Evolutionary conservation across 2,113 vertebrate genomes (phyloP), one percentile per base, ranked within the genome.

Genomic region (Colossoma macropomum): DNA sequence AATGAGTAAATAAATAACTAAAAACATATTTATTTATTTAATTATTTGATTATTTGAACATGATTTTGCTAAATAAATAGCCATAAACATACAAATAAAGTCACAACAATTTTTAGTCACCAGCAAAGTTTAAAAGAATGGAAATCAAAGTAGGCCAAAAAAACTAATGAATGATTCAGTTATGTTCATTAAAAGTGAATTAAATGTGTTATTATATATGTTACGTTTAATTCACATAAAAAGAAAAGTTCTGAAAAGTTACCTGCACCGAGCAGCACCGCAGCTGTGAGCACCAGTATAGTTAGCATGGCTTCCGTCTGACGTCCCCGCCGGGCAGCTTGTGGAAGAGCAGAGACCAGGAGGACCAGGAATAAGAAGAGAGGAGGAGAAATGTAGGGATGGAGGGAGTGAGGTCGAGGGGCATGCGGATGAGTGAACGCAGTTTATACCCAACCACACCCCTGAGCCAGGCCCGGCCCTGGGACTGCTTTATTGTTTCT

Each of bases 391-490:
- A 86, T 76, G 27, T 82, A 87, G 78, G 85, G 83, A 82, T 80
- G 62, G 54, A 76, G 89, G 88, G 81, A 73, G 70, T 88, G 88
- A 80, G 89, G 89, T 86, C 83, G 83, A 81, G 85, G 86, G 87
- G 85, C 89, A 91, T 92, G 86, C 86, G 86, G 87, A 85, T 87
- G 71, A 81, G 84, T 93, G 81, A 63, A 86, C 88, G 87, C 90
- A 79, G 88, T 95, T 93, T 94, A 95, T 94, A 95, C 87, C 89
- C 90, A 87, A 91, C 90, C 93, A 91, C 94, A 93, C 93, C 93
- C 92, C 90, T 90, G 60, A 30, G 12, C 70, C 76, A 30, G 82
- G 81, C 80, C 85, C 75, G 77, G 76, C 84, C 90, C 86, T 30
- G 88, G 87, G 32, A 62, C 25, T 70, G 23, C 65, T 54, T 73